These are phyloP conservation scores for Condylura cristata DNA, from an alignment of 2,113 vertebrate genomes.

Conservation along the genomic window DNA sequence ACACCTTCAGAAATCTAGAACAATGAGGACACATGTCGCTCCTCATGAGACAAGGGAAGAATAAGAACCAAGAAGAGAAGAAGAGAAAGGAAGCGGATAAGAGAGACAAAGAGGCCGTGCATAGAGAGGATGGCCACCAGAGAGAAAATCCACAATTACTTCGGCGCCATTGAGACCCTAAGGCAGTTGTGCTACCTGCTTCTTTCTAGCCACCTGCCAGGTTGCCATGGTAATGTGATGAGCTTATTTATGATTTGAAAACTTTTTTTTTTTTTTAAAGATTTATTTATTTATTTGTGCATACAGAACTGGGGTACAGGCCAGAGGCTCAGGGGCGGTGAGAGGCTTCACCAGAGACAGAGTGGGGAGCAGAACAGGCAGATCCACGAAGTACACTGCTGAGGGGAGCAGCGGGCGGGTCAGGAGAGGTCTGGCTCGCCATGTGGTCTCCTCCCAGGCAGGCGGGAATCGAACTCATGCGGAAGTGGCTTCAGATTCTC, in stretches of 20 bases:
- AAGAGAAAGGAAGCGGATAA: background rate
- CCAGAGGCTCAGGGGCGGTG: too few relatives aligned
- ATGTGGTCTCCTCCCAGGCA: too few relatives aligned
- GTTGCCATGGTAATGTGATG: conserved; percentile 73
- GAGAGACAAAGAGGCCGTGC: background rate
- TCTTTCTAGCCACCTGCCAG: conserved; percentile 51
- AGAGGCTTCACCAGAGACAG: too few relatives aligned
- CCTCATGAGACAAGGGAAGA: conserved; percentile 21
- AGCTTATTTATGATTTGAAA: conserved; percentile 69
- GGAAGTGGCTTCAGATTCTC: too few relatives aligned
- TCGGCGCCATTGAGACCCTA: conserved; percentile 35
- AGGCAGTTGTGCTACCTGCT: conserved; percentile 39
- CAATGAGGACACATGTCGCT: background rate
- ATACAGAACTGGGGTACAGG: too few relatives aligned
- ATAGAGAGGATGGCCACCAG: background rate
- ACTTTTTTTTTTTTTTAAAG: too few relatives aligned
- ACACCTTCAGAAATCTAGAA: conserved; percentile 28
- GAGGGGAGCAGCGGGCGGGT: too few relatives aligned
- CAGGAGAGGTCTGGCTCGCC: too few relatives aligned
- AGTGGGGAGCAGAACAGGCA: too few relatives aligned
- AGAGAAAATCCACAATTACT: conserved; percentile 28
- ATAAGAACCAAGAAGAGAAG: background rate
- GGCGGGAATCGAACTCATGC: too few relatives aligned
- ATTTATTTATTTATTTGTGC: too few relatives aligned
- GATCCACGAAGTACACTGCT: too few relatives aligned